These are phyloP conservation scores for cat (Felis catus) DNA, from an alignment of 2,113 vertebrate species.

Conservation along the genomic window F.catus_Fca126_mat1.0 CM031412.1:10649501-10650000, in stretches of 20 bases:
- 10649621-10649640: not conserved
- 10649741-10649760: not conserved
- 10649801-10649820: not conserved
- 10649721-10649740: not conserved
- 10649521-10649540: not conserved
- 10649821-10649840: not conserved
- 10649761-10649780: not conserved
- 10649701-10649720: not conserved
- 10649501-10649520: not conserved
- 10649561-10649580: not conserved
- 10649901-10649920: not conserved
- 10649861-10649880: not conserved
- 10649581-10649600: not conserved
- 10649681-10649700: not conserved
- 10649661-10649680: not conserved
- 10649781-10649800: conserved; percentile 21
- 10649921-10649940: not conserved
- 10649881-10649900: not conserved
- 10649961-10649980: conserved; percentile 13
- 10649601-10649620: not conserved
- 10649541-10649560: not conserved
- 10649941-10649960: not conserved
- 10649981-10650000: not conserved
- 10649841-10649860: not conserved
- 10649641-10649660: not conserved